These are phyloP conservation scores for Drosophila siamana DNA, from an alignment of 2,888 invertebrate genomes.

Conservation along the genomic window DNA sequence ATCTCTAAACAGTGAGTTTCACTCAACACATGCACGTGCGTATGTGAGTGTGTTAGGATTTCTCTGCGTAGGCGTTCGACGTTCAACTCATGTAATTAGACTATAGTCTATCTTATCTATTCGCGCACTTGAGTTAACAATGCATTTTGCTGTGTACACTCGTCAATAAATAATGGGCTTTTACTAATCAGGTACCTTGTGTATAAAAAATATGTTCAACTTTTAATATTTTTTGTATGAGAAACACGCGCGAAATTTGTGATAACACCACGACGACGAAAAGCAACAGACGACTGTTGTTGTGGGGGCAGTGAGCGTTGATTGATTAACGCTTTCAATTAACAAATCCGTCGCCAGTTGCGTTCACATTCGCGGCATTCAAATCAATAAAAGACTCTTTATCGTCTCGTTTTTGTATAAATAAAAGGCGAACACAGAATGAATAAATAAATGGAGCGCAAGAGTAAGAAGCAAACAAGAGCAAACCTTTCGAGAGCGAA, in stretches of 20 bases:
- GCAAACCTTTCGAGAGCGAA: slow-evolving; percentile 36
- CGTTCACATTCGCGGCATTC: slow-evolving; percentile 31
- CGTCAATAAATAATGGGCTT: slow-evolving; percentile 4
- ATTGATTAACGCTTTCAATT: slow-evolving; percentile 73
- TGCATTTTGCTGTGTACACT: slow-evolving; percentile 26
- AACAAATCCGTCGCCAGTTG: slow-evolving; percentile 49
- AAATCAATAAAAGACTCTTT: slow-evolving; percentile 65
- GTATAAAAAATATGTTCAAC: slow-evolving; percentile 34
- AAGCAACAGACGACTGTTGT: slow-evolving; percentile 22
- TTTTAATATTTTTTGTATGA: slow-evolving; percentile 2
- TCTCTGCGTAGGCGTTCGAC: slow-evolving; percentile 12
- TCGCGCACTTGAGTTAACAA: slow-evolving; percentile 8
- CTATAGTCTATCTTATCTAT: slow-evolving; percentile 32
- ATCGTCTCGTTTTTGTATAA: slow-evolving; percentile 56
- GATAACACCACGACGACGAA: slow-evolving; percentile 57
- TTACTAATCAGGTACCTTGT: slow-evolving; percentile 45
- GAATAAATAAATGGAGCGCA: slow-evolving; percentile 62
- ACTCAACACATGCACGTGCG: slow-evolving; percentile 25
- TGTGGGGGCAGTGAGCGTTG: slow-evolving; percentile 16
- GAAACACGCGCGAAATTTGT: slow-evolving; percentile 60
- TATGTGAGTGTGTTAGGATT: slow-evolving; percentile 21
- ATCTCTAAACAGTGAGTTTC: slow-evolving; percentile 8
- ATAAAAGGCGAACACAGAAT: slow-evolving; percentile 64
- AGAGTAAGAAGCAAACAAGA: slow-evolving; percentile 42
- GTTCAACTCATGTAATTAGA: slow-evolving; percentile 22